Conservation (phyloP, 2,888 invertebrate genomes). For the Dyspetes luteomarginatus region DNA sequence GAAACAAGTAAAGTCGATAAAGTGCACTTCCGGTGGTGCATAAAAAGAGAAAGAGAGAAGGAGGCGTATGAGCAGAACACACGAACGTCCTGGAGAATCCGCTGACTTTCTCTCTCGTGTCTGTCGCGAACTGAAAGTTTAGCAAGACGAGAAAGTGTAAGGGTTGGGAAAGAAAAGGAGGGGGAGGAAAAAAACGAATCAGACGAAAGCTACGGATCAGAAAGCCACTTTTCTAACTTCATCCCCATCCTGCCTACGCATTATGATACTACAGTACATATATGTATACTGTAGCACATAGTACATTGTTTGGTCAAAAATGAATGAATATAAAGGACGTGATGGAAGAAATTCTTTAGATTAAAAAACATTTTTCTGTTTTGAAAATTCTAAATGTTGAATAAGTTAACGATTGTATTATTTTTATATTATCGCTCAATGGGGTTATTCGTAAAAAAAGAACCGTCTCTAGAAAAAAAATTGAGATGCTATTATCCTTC, state of each 20-base stretch:
- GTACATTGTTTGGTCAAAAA: no score
- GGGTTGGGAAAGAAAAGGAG: no score
- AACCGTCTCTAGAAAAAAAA: no score
- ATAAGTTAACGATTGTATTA: no score
- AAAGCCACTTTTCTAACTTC: slow-evolving; percentile 61
- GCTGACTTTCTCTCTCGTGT: slow-evolving; percentile 22
- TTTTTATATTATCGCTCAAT: no score
- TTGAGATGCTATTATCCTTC: no score
- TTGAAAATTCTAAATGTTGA: no score
- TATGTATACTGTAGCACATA: no score
- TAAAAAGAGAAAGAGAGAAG: not conserved
- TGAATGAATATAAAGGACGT: no score
- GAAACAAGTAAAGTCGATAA: slow-evolving; percentile 63
- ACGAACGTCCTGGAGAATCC: slow-evolving; percentile 44
- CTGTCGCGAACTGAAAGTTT: slow-evolving; percentile 52
- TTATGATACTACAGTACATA: not conserved
- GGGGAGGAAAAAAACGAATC: not conserved
- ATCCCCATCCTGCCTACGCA: slow-evolving; percentile 30
- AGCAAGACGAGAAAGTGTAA: slow-evolving; percentile 10
- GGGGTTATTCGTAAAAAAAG: no score
- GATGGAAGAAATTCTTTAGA: no score
- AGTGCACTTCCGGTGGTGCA: slow-evolving; percentile 55
- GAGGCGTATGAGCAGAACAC: slow-evolving; percentile 33
- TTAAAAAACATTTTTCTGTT: no score
- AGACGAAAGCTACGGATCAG: slow-evolving; percentile 53